Evolutionary conservation across 2,113 vertebrate genomes (phyloP).

Genomic region (Solea solea): DNA sequence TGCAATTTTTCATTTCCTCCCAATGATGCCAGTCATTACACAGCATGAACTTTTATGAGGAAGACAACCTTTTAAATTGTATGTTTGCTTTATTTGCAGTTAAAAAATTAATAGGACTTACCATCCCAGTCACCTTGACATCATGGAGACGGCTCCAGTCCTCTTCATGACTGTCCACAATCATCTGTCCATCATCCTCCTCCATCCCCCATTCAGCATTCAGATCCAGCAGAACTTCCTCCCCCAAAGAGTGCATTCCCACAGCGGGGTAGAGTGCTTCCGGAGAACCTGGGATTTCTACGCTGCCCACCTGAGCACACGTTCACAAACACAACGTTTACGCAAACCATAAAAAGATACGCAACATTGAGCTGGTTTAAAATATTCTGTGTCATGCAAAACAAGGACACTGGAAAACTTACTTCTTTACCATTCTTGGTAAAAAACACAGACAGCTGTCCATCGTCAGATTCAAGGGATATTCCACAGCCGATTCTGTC

Average conservation of each 20-base stretch:
- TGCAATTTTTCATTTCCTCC: neutral
- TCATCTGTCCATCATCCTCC: slow-evolving; percentile 91
- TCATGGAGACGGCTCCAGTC: slow-evolving; percentile 93
- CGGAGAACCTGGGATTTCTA: slow-evolving; percentile 86
- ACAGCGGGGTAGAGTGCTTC: slow-evolving; percentile 91
- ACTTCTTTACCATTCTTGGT: slow-evolving; percentile 95
- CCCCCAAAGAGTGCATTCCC: slow-evolving; percentile 93
- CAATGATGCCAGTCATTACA: slow-evolving; percentile 5
- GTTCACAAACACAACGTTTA: slow-evolving; percentile 6
- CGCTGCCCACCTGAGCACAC: slow-evolving; percentile 77
- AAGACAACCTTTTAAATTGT: neutral
- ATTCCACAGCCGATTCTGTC: slow-evolving; percentile 94
- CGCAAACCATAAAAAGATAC: neutral
- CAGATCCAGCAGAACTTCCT: slow-evolving; percentile 92
- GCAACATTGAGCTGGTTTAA: neutral
- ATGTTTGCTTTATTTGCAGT: neutral
- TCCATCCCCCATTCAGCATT: slow-evolving; percentile 87
- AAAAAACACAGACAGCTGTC: slow-evolving; percentile 93
- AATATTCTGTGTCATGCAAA: neutral
- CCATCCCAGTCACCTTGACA: slow-evolving; percentile 87
- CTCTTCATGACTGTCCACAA: slow-evolving; percentile 94
- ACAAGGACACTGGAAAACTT: slow-evolving; percentile 35
- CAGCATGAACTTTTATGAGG: neutral
- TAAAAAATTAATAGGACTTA: slow-evolving; percentile 65
- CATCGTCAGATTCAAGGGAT: slow-evolving; percentile 86